Evolutionary conservation across 2,113 vertebrate genomes (phyloP), one percentile per base, ranked within the genome.

Genomic region (Glaucidium brasilianum): DNA sequence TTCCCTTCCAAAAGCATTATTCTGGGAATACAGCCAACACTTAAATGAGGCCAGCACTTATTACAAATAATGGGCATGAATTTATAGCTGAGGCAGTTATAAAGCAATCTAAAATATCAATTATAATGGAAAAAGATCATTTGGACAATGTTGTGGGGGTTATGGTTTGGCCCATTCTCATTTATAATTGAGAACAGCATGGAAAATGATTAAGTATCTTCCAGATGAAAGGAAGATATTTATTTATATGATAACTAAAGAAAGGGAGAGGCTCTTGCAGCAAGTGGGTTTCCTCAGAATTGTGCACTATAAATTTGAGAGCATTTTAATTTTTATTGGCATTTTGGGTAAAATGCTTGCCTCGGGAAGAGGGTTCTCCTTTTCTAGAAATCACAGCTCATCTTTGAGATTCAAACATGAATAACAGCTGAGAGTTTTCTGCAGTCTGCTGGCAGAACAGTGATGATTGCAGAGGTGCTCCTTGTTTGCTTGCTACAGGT

Each of bases 1-100:
- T 75, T 91, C 62, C 58, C 53, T 94, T 92, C 45, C 81, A 95
- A 94, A 95, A 97, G 37, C 73, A 90, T 95, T 95, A 95, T 82
- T 90, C 97, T 92, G 84, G 97, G 95, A 97, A 96, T 62, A 76
- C 23, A 69, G 95, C 96, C 95, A 96, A 62, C 50, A 58, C 73
- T 78, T 95, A 92, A 92, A 85, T 19, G 95, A 94, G 84, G 58
- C 77, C 62, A 92, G 71, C 77, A 94, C 59, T 97, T 96, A 92
- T 75, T 90, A 88, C 89, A 88, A 95, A 92, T 92, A 97, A 96
- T 91, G 64, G 83, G 72, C 52, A 95, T 75, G 88, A 90, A 96
- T 96, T 96, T 94, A 96, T 92, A 94, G 93, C 67, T 66, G 32
- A 95, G 74, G 81, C 30, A 2, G 49, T 92, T 94, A 94, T 77